Evolutionary conservation across 1,140 invertebrate species (phyloP), one percentile per base, ranked within the genome.

Genomic region (Stenopsyche tienmushanensis): DNA sequence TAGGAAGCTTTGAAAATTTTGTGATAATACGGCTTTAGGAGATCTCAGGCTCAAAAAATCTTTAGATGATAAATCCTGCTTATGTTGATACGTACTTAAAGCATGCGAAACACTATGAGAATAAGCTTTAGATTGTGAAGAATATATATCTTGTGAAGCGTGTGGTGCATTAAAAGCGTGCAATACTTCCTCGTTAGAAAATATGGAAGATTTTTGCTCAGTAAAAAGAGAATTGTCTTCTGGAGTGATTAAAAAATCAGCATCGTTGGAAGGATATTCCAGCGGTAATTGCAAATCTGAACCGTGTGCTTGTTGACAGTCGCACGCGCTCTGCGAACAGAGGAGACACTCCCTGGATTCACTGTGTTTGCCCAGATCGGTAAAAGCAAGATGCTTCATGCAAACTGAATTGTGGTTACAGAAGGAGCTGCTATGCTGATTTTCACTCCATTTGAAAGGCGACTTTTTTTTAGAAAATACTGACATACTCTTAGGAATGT

Each of bases 311-410:
- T 49, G 50, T 7, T 21, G 23, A 9, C 10, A 21, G 8, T 53
- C 50, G 18, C 20, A 24, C 8, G 21, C 3, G 50, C 3, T 9
- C 15, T 29, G 54, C 50, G 50, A 25, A 8, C 50, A 59, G 5
- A 70, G 55, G 60, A 70, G 44, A 45, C 68, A 70, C 47, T 66
- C 58, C 10, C 60, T 45, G 20, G 68, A 70, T 23, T 64, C 67
- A 26, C 59, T 59, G 45, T 41, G 41, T 13, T 59, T 25, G 1
- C 10, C 54, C 17, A 44, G 39, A 26, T 57, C 53, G 25, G 26
- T 15, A 15, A 57, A 55, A 57, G 21, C 26, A 21, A 49, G 53
- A 21, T 58, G 47, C 21, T 25, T 52, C 34, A 45, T 47, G 57
- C 47, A 58, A 57, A 8, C 25, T 23, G 47, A 20, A n/a, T 29